These are phyloP conservation scores for Thunnus maccoyii DNA, from an alignment of 2,113 vertebrate species.

Conservation along the genomic window DNA sequence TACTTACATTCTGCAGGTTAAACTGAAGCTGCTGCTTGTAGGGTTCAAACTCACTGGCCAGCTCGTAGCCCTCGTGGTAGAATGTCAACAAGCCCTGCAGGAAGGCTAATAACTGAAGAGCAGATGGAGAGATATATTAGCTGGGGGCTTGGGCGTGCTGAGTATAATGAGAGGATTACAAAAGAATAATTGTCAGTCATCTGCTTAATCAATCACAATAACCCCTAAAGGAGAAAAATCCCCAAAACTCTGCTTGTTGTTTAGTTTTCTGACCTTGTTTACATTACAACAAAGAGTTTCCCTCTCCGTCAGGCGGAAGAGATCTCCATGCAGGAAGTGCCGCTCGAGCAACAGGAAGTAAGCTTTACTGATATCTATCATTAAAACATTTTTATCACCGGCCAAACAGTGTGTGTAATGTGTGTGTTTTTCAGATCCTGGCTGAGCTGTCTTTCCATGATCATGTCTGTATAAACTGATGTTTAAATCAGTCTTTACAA, in stretches of 20 bases:
- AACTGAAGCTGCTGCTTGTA: conserved; percentile 98
- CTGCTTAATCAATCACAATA: conserved; percentile 53
- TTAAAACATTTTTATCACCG: conserved; percentile 61
- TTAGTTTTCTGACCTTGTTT: conserved; percentile 62
- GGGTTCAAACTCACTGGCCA: conserved; percentile 96
- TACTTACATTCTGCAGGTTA: conserved; percentile 97
- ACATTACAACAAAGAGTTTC: conserved; percentile 72
- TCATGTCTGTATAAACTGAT: conserved; percentile 1
- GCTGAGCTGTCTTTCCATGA: conserved; percentile 18
- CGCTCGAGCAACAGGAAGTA: conserved; percentile 74
- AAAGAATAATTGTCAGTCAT: conserved; percentile 49
- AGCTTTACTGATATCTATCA: conserved; percentile 72
- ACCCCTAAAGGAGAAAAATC: conserved; percentile 8
- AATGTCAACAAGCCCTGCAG: conserved; percentile 98
- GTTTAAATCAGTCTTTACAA: conserved; percentile 35
- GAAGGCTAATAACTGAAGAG: conserved; percentile 94
- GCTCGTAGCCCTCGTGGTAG: conserved; percentile 98
- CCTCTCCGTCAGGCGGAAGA: conserved; percentile 43
- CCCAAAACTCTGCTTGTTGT: conserved; percentile 28
- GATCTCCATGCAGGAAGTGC: conserved; percentile 72
- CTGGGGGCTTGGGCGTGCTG: background rate
- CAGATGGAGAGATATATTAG: conserved; percentile 47
- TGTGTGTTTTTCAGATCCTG: conserved; percentile 42
- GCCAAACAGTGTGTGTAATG: conserved; percentile 51
- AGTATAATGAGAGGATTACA: conserved; percentile 42